A percentile compares a stretch with the other conserved stretches of the same genome.
These are phyloP conservation scores for Platyura marginata DNA, from an alignment of 1,140 invertebrate genomes.

Conservation along the genomic window DNA sequence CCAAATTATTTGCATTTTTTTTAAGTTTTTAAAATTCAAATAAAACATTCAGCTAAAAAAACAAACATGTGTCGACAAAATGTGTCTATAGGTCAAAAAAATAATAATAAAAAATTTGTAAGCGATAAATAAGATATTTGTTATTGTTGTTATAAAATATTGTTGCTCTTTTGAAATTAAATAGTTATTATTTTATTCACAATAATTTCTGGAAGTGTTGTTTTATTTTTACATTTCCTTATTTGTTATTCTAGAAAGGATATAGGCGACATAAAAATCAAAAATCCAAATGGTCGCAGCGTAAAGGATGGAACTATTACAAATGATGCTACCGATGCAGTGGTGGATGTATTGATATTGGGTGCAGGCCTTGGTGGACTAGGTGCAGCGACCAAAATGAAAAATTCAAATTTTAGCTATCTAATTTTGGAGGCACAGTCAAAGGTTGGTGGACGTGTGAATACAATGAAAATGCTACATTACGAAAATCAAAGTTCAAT, in stretches of 20 bases:
- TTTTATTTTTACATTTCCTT: too few relatives aligned
- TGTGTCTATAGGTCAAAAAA: not conserved
- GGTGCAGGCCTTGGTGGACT: slow-evolving; percentile 33
- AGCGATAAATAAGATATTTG: too few relatives aligned
- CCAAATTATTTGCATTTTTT: not conserved
- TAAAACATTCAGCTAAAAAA: not conserved
- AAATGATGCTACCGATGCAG: not conserved
- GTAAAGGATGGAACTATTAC: not conserved
- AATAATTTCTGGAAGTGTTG: too few relatives aligned
- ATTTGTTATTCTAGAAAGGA: not conserved
- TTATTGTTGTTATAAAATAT: too few relatives aligned
- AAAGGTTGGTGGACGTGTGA: slow-evolving; percentile 39
- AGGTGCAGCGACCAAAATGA: slow-evolving; percentile 28
- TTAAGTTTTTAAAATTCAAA: not conserved
- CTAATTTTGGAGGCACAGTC: slow-evolving; percentile 30
- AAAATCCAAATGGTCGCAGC: not conserved
- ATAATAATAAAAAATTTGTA: not conserved
- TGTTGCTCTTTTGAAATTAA: not conserved
- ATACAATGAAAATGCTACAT: slow-evolving; percentile 21
- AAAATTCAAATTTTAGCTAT: slow-evolving; percentile 27
- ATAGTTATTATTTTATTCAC: not conserved
- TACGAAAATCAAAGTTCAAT: not conserved
- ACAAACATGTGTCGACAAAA: not conserved
- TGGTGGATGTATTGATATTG: slow-evolving; percentile 24
- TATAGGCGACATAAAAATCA: not conserved